Evolutionary conservation across 2,113 vertebrate genomes (phyloP).

Genomic region (Elephantulus edwardii): DNA sequence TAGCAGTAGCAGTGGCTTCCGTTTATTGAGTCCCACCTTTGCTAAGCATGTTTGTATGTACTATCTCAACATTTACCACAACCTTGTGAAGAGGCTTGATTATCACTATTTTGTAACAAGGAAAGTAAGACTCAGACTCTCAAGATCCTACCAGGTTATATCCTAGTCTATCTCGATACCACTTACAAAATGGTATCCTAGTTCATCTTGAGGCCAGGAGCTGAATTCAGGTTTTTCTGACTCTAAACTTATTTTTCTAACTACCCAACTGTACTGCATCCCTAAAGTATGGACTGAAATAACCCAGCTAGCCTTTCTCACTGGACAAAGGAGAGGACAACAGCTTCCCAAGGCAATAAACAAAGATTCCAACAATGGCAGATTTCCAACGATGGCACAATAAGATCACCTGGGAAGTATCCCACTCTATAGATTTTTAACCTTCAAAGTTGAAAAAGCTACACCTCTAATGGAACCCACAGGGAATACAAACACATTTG

Average conservation of each 20-base stretch:
- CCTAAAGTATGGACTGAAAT: background rate
- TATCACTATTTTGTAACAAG: background rate
- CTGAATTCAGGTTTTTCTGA: slow-evolving; percentile 1
- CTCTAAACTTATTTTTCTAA: slow-evolving; percentile 2
- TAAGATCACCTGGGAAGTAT: background rate
- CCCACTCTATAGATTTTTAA: background rate
- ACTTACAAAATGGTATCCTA: too few relatives aligned
- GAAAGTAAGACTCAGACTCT: slow-evolving; percentile 28
- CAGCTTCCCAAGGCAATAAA: background rate
- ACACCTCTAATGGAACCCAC: background rate
- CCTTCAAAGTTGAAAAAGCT: background rate
- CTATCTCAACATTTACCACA: background rate
- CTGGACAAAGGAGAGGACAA: background rate
- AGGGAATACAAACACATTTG: background rate
- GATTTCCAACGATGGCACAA: background rate
- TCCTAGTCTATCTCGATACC: too few relatives aligned
- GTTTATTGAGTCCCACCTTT: background rate
- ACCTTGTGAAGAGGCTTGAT: background rate
- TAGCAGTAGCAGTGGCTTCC: background rate
- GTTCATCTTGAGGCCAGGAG: background rate
- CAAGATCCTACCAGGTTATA: background rate
- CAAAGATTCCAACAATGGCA: slow-evolving; percentile 11
- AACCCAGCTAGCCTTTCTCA: background rate
- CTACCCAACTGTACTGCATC: slow-evolving; percentile 16
- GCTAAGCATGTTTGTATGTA: background rate